Conservation (phyloP, 2,797 vertebrate species). For the Holocentrus rufus region DNA sequence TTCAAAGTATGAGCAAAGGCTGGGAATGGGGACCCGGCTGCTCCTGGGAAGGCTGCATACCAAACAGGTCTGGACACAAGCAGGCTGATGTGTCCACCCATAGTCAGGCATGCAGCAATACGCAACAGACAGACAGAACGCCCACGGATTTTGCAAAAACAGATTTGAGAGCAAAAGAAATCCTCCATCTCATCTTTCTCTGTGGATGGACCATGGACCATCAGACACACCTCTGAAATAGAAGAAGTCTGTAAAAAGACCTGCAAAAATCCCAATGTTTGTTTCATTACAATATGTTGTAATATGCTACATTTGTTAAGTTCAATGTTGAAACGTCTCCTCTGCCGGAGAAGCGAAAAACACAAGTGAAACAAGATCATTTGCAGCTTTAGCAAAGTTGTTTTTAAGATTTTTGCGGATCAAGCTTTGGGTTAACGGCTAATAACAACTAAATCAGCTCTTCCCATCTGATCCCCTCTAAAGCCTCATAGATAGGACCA, state of each 20-base stretch:
- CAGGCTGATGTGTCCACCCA: constrained; percentile 73
- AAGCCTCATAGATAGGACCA: constrained; percentile 66
- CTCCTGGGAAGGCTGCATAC: constrained; percentile 75
- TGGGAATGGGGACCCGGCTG: constrained; percentile 57
- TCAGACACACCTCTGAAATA: constrained; percentile 1
- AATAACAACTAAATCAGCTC: constrained; percentile 72
- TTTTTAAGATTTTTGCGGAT: constrained; percentile 57
- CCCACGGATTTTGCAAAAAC: constrained; percentile 33
- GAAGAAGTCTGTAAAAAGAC: not conserved
- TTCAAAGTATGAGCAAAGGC: constrained; percentile 38
- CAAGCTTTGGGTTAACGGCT: constrained; percentile 58
- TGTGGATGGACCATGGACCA: constrained; percentile 1
- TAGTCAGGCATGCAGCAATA: constrained; percentile 68
- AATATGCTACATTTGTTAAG: constrained; percentile 10
- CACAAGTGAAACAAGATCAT: constrained; percentile 28
- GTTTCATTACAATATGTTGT: not conserved
- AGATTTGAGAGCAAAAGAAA: constrained; percentile 34
- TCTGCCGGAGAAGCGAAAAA: constrained; percentile 39
- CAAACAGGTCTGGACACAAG: constrained; percentile 85
- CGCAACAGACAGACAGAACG: constrained; percentile 57
- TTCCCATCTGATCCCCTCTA: constrained; percentile 66
- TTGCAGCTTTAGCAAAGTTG: constrained; percentile 39
- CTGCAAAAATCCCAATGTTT: not conserved
- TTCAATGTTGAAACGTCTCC: not conserved
- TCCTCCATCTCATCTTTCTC: constrained; percentile 13